Conservation (phyloP, 2,888 invertebrate genomes). For the Liopterus haemorrhoidalis region DNA sequence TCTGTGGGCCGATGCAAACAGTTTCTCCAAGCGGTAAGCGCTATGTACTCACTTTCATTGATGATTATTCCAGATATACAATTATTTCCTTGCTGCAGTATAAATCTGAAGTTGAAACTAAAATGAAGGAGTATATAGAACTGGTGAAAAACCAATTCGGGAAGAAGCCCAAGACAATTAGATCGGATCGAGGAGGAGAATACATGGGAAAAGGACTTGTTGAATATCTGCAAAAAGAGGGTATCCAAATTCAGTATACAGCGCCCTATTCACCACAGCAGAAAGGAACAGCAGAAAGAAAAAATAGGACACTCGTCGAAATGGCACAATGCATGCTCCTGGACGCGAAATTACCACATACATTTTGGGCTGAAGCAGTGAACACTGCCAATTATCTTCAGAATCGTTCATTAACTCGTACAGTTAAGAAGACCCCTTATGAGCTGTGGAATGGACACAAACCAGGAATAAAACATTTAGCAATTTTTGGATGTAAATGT, state of each 20-base stretch:
- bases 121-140: constrained; percentile 23
- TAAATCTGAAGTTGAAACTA: constrained; percentile 28
- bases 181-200: constrained; percentile 36
- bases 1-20: constrained; percentile 36
- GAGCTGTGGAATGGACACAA: constrained; percentile 24
- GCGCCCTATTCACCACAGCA: constrained; percentile 40
- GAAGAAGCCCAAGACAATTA: constrained; percentile 22
- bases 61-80: constrained; percentile 35
- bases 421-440: constrained; percentile 14
- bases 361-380: constrained; percentile 25
- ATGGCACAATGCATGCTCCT: constrained; percentile 19
- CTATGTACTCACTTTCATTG: constrained; percentile 36
- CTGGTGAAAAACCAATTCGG: constrained; percentile 18
- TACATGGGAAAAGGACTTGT: constrained; percentile 37
- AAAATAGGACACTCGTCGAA: constrained; percentile 34
- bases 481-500: constrained; percentile 21
- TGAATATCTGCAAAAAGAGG: constrained; percentile 34
- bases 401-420: constrained; percentile 12
- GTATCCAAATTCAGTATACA: constrained; percentile 38
- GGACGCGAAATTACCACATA: constrained; percentile 13
- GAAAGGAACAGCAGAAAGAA: constrained; percentile 41
- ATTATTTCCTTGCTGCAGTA: constrained; percentile 28
- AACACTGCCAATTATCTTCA: constrained; percentile 19
- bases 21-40: constrained; percentile 29
- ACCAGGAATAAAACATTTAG: constrained; percentile 19